Evolutionary conservation across 2,797 vertebrate species (phyloP).

Genomic region (Phataginus tetradactyla): DNA sequence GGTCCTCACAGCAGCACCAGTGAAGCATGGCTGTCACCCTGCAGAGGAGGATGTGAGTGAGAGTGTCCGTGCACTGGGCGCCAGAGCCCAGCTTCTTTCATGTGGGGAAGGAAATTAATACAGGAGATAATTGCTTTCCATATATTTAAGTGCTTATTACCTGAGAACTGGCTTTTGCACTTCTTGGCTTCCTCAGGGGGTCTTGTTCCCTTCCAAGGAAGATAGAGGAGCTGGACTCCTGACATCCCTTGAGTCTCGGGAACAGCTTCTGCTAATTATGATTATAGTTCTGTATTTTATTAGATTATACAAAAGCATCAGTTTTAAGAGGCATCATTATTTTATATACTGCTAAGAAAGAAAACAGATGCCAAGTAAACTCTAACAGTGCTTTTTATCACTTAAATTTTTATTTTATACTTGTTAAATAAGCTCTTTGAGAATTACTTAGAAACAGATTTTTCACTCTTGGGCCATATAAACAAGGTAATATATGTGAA

Average conservation of each 20-base stretch:
- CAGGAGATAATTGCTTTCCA: not conserved
- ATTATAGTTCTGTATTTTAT: not conserved
- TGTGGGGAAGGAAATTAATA: not conserved
- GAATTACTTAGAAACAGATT: not conserved
- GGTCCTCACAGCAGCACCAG: not conserved
- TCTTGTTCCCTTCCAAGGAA: not conserved
- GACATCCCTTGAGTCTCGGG: not conserved
- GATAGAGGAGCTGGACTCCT: not conserved
- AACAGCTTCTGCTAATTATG: not conserved
- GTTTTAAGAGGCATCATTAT: not conserved
- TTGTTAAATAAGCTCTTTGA: conserved; percentile 1
- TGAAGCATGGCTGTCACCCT: not conserved
- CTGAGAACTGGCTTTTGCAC: not conserved
- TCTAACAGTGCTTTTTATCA: not conserved
- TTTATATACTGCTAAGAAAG: not conserved
- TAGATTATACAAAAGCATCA: not conserved
- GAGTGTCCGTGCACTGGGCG: not conserved
- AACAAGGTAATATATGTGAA: not conserved
- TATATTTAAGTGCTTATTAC: not conserved
- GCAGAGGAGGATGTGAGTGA: not conserved
- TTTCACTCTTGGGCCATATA: not conserved
- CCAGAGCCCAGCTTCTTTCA: not conserved
- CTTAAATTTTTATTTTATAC: not conserved
- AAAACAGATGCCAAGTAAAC: not conserved
- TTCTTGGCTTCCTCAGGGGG: not conserved